Evolutionary conservation across 1,140 invertebrate genomes (phyloP), one percentile per base, ranked within the genome.

Genomic region (Euglossa dilemma): DNA sequence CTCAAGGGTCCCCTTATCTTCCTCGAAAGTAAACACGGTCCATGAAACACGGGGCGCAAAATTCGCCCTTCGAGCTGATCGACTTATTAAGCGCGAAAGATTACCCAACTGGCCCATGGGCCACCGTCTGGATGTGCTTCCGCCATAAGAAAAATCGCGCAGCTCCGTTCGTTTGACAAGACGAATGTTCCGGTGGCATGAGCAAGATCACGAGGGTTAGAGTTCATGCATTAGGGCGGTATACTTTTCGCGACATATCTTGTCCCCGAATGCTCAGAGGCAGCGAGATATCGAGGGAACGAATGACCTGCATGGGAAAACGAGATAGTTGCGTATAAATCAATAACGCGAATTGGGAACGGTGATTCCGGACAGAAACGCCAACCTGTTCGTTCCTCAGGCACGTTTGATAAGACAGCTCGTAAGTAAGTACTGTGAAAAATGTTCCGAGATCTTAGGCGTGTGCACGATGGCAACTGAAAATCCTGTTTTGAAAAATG

Each of bases 221-320:
- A 77, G 86, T 88, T 88, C 71, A 54, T 85, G 80, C 70, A 83
- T 88, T 83, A 88, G 63, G 56, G 75, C 28, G 57, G 79, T 88
- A 88, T 88, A 88, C 86, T 85, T 88, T 87, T 85, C 67, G 56
- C 74, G 86, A 85, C 85, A 52, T 85, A 87, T 88, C 85, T 87
- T 78, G 25, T 57, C 74, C 47, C 0, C 23, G 43, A 72, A 87
- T 54, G 66, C 74, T 64, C 77, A 36, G 73, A 45, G 57, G 50
- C 61, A 14, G 61, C 20, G 83, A 70, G 86, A 82, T 88, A 87
- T 20, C 50, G 61, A 25, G 61, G 81, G 50, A 52, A 70, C 66
- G 69, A 76, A 70, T 63, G 52, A 54, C n/a, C 75, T 78, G 57
- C 59, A 23, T 23, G 73, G 28, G 52, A 36, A 47, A 59, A 72